phyloP scores from a whole-genome alignment of 2,113 vertebrate genomes.

The Pseudorectes ferrugineus region DNA sequence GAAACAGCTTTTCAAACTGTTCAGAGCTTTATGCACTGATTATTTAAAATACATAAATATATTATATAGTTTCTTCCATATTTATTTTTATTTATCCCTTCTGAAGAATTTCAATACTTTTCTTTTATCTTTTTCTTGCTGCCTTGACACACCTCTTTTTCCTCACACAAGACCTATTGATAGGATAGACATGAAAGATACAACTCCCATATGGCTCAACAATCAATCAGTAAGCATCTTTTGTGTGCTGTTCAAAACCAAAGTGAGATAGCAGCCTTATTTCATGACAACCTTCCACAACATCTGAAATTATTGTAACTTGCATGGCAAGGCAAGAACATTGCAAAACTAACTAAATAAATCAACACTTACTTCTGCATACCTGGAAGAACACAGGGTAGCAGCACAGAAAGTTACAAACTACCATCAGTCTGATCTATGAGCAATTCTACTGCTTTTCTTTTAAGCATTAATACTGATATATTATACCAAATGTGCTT shows the following conservation, averaged over 20 bases:
- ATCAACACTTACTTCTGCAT: neutral
- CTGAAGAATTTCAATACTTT: neutral
- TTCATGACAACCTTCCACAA: neutral
- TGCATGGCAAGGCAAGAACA: neutral
- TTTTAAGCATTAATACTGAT: neutral
- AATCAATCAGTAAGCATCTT: neutral
- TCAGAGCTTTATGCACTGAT: neutral
- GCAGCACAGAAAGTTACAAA: neutral
- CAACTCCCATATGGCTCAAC: neutral
- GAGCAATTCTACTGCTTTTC: neutral
- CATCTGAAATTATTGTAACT: neutral
- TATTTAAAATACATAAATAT: neutral
- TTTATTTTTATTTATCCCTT: neutral
- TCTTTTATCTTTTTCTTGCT: neutral
- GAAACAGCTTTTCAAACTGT: neutral
- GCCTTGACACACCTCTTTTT: neutral
- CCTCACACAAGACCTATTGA: neutral
- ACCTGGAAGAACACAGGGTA: neutral
- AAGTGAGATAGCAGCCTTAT: neutral
- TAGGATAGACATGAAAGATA: neutral
- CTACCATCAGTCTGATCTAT: neutral
- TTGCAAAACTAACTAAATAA: neutral
- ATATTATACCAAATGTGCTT: slow-evolving; percentile 49
- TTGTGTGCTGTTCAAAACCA: neutral
- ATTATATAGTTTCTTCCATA: neutral